Percentiles rank a stretch among this genome's conserved stretches.
phyloP scores from a whole-genome alignment of 2,888 invertebrate species.

The Hylaea fasciaria region DNA sequence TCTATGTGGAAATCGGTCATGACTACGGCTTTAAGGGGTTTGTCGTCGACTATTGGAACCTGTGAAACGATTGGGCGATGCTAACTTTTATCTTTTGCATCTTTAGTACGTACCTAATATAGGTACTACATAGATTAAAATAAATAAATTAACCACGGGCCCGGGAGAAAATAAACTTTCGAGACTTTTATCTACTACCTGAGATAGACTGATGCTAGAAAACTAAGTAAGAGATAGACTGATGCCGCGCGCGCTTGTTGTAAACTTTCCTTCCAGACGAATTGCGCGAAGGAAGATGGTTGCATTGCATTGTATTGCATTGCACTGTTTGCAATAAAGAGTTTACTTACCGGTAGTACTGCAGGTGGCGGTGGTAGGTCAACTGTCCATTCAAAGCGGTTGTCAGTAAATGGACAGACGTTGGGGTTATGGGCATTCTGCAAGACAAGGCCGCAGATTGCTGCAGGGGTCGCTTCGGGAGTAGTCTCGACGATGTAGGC shows the following conservation, averaged over 20 bases:
- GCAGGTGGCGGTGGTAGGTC: slow-evolving; percentile 60
- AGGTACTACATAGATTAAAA: too few relatives aligned
- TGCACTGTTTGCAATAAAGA: neutral
- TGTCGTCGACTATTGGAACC: slow-evolving; percentile 45
- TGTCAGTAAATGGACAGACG: slow-evolving; percentile 68
- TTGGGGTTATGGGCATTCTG: slow-evolving; percentile 71
- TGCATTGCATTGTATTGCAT: too few relatives aligned
- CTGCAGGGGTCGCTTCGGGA: slow-evolving; percentile 77
- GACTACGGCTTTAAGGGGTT: slow-evolving; percentile 85
- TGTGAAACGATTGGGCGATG: too few relatives aligned
- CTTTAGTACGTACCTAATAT: neutral
- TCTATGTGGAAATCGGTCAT: slow-evolving; percentile 93
- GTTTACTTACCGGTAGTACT: slow-evolving; percentile 48
- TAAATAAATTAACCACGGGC: too few relatives aligned
- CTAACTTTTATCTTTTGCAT: neutral
- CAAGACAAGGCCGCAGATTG: slow-evolving; percentile 84
- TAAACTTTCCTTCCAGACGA: too few relatives aligned
- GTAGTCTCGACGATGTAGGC: slow-evolving; percentile 85
- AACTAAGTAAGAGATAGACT: too few relatives aligned
- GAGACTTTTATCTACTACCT: too few relatives aligned
- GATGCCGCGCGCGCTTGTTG: too few relatives aligned
- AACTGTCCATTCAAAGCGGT: slow-evolving; percentile 82
- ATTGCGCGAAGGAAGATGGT: too few relatives aligned
- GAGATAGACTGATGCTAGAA: too few relatives aligned
- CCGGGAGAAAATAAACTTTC: too few relatives aligned